These are phyloP conservation scores for Mythimna albipuncta DNA, from an alignment of 2,888 invertebrate genomes.

Conservation along the genomic window DNA sequence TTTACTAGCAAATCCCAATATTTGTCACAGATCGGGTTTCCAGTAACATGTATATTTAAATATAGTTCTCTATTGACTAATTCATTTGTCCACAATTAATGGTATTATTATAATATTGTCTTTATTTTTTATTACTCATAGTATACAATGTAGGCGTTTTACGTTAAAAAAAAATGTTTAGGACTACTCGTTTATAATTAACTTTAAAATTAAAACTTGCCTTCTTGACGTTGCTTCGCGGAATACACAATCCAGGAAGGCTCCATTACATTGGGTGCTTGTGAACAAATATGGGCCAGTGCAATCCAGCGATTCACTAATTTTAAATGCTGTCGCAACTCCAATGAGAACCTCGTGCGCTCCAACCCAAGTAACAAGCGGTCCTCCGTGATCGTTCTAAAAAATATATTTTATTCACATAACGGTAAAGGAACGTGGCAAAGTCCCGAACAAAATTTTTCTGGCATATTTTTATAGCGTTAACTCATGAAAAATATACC, in stretches of 20 bases:
- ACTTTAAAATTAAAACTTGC: not conserved
- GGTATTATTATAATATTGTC: not conserved
- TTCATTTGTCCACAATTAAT: not conserved
- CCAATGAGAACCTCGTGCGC: conserved; percentile 71
- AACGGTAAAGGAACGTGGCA: no score
- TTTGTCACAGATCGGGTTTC: no score
- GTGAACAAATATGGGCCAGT: conserved; percentile 75
- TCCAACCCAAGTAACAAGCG: conserved; percentile 73
- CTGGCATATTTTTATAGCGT: no score
- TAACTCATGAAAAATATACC: no score
- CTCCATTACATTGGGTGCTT: conserved; percentile 74
- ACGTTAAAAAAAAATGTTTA: no score
- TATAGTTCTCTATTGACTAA: no score
- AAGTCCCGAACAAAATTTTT: no score
- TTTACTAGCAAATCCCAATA: no score
- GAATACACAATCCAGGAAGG: conserved; percentile 67
- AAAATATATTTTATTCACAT: conserved; percentile 15
- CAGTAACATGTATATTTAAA: no score
- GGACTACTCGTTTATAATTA: not conserved
- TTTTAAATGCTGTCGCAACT: conserved; percentile 73
- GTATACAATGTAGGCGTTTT: not conserved
- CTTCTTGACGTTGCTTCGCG: not conserved
- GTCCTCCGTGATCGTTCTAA: conserved; percentile 80
- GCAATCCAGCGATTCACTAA: conserved; percentile 61
- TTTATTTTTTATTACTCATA: not conserved